Base-by-base conservation (phyloP, 2,113 vertebrate species). In the Galeopterus variegatus region DNA sequence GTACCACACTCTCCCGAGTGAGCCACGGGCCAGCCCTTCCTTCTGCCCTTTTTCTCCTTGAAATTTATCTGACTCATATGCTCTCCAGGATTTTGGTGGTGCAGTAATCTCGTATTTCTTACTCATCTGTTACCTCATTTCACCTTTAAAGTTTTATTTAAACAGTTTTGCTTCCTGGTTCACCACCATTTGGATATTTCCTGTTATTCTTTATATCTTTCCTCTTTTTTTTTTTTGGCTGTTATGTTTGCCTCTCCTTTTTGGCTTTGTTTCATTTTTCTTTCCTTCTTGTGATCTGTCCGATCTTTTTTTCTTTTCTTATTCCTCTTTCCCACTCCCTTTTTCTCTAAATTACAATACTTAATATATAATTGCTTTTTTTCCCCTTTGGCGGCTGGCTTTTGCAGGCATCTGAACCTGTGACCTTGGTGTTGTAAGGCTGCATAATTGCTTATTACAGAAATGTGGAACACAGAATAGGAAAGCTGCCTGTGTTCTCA, bases 81-180 rank as follows among this genome's bases (percentile, higher is more conserved):
- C 12, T 76, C 12, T 75, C 5, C 21, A 52, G 48, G 10, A 76
- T 85, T 62, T 79, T 28, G 72, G 24, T n/a, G 50, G 18, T 45
- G 21, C 26, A 15, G 28, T 77, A 9, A 36, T 75, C 60, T 92
- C 90, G 31, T 21, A 58, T 62, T 88, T 83, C 60, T 84, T 91
- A 12, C 83, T 91, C 65, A 26, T 41, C 24, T 45, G 24, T 77
- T 83, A 72, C 24, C 36, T 92, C 31, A 28, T 90, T 95, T 97
- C 28, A 90, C 81, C 90, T 77, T 67, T 64, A 6, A 50, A n/a
- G 26, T 91, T 52, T 65, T 85, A 21, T 81, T 67, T 77, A 45
- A 36, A 85, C 33, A 41, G 54, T 81, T 81, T 72, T 67, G 12
- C 10, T 70, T 65, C 64, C 84, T 58, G 17, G 21, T 70, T 18